A percentile compares a stretch with the other conserved stretches of the same genome.
These are phyloP conservation scores for Spodoptera litura DNA, from an alignment of 1,140 invertebrate species.

Conservation along the genomic window DNA sequence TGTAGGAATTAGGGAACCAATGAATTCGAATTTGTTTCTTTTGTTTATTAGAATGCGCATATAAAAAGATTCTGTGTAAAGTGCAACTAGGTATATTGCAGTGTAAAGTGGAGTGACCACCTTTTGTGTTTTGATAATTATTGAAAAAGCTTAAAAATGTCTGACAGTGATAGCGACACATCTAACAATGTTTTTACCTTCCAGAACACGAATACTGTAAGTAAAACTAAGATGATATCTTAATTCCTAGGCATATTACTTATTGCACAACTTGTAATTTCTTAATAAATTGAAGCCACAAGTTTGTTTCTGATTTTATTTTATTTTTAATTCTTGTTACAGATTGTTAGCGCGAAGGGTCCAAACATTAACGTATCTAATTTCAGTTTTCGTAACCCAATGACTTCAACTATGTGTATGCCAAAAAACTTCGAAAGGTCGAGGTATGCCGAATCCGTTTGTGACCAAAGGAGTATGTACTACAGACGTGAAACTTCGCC, in stretches of 20 bases:
- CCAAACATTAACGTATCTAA: conserved; percentile 59
- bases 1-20: background rate
- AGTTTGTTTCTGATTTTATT: no score
- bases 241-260: background rate
- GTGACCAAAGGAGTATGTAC: conserved; percentile 64
- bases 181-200: conserved; percentile 52
- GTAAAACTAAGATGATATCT: conserved; percentile 16
- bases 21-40: background rate
- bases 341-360: conserved; percentile 61
- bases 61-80: background rate
- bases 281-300: no score
- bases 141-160: conserved; percentile 46
- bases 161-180: conserved; percentile 58
- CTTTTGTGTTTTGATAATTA: background rate
- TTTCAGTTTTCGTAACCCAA: conserved; percentile 57
- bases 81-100: background rate
- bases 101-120: no score
- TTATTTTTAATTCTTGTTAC: conserved; percentile 39
- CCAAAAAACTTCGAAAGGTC: conserved; percentile 54
- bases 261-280: no score
- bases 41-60: background rate
- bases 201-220: conserved; percentile 54
- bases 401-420: conserved; percentile 58
- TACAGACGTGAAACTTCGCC: conserved; percentile 68
- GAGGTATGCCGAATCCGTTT: conserved; percentile 53